Evolutionary conservation across 2,797 vertebrate genomes (phyloP).

Genomic region (Sebastiscus albofasciatus): DNA sequence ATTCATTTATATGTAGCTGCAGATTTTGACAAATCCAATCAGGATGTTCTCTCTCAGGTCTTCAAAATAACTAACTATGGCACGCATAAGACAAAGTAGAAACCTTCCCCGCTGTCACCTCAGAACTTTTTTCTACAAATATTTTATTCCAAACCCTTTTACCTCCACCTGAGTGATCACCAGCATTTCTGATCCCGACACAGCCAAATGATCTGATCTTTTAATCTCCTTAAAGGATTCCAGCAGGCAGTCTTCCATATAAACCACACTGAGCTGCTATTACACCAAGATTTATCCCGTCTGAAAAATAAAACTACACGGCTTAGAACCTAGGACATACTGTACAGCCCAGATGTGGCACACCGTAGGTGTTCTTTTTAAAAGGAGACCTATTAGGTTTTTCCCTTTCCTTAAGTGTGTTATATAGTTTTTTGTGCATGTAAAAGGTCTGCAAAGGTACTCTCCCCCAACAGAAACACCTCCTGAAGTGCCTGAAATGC

Average conservation of each 20-base stretch:
- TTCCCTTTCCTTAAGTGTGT: not conserved
- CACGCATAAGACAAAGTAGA: not conserved
- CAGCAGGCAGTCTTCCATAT: conserved; percentile 24
- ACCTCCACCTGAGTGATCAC: conserved; percentile 55
- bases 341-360: not conserved
- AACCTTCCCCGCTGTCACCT: conserved; percentile 8
- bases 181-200: conserved; percentile 35
- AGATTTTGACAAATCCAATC: conserved; percentile 21
- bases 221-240: conserved; percentile 62
- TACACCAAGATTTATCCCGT: conserved; percentile 23
- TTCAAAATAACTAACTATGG: not conserved
- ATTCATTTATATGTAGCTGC: conserved; percentile 13
- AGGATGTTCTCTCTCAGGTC: not conserved
- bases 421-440: not conserved
- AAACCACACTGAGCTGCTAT: conserved; percentile 54
- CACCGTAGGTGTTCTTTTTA: not conserved
- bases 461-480: not conserved
- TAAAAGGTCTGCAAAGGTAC: not conserved
- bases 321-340: not conserved
- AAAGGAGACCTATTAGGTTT: not conserved
- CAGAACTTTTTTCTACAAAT: conserved; percentile 3
- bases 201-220: conserved; percentile 55
- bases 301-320: conserved; percentile 2
- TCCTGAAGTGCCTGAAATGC: too few relatives aligned
- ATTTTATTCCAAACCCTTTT: conserved; percentile 25